Base-by-base conservation (phyloP, 1,140 invertebrate species). In the Tetranychus cinnabarinus region DNA sequence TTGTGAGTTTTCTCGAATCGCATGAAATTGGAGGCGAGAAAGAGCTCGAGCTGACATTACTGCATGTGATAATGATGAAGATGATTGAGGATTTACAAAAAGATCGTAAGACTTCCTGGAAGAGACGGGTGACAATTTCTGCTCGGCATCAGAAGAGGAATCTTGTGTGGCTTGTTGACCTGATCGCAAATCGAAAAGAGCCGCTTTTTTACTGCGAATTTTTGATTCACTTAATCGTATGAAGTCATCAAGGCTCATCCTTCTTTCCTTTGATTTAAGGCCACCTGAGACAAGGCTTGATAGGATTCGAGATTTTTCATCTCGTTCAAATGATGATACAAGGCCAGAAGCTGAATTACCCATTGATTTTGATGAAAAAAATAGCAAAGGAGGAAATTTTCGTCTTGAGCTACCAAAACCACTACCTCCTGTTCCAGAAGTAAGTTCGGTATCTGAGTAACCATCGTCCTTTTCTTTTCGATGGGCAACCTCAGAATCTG, bases 191-290 rank as follows among this genome's bases (percentile, higher is more conserved):
- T 60, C 39, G 10, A 42, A 42, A 42, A 42, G 39, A 42, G 39
- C 39, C 5, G 46, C 33, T 31, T 50, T 60, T 7, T 12, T 4
- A 52, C 31, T 52, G 1, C 50, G 50, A 36, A 56, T 56, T 55
- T 15, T 39, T 12, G 34, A n/a, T 60, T 82, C 80, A 47, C 77
- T 80, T 75, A 82, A 76, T 65, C 81, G 78, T 63, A 83, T 80
- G 31, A 83, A 75, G 66, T 84, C 81, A 56, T 79, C 80, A 12
- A 72, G 64, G 61, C 70, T 71, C 59, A 69, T 64, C 6, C 68
- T 39, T 23, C 66, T 42, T 2, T 47, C 45, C 0, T 62, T 58
- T 3, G 66, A 73, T 34, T 23, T 52, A 3, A 34, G 37, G n/a
- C 36, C 34, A 31, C 50, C 35, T 1, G 36, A 33, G 10, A 61